Base-by-base conservation (phyloP, 1,140 invertebrate species). In the Oryctes rhinoceros region DNA sequence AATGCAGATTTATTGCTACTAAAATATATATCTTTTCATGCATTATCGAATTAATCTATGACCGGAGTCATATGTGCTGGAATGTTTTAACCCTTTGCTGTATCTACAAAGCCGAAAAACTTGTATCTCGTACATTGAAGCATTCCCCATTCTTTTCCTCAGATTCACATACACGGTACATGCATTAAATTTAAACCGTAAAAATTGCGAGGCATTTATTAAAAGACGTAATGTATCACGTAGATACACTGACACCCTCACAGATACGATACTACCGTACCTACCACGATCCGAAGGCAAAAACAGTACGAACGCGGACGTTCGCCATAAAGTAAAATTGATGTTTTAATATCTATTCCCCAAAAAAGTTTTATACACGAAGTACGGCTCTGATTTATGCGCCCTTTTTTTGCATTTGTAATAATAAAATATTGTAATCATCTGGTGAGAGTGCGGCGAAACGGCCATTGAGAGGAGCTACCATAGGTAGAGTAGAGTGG, bases 341-440 rank as follows among this genome's bases (percentile, higher is more conserved):
- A 71, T 71, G 35, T 71, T 71, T 71, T 71, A 71, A 71, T 71
- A 71, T 71, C 24, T 71, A 24, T 15, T 71, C 35, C 13, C 35
- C 65, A 71, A 71, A 71, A 71, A 71, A 71, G 3, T 71, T 37
- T 35, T 37, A 35, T 71, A 35, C 15, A 71, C 24, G 65, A 35
- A 37, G 24, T 71, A 24, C 65, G n/a, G 65, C 65, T 15, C 24
- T 71, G 65, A 71, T 71, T 71, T 71, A 71, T 15, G 65, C 18
- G 24, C 11, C 20, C 0, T 71, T 71, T n/a, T 71, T 71, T 71
- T 71, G 24, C 65, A 71, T 71, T 35, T 71, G 65, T 71, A 71
- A 71, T 71, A 71, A 71, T 71, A 71, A 71, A 71, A 71, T 71
- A 71, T 71, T 71, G 65, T 71, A 71, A 71, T 71, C 65, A 37